These are phyloP conservation scores for Pseudorhombus dupliciocellatus DNA, from an alignment of 2,113 vertebrate species.

Conservation along the genomic window DNA sequence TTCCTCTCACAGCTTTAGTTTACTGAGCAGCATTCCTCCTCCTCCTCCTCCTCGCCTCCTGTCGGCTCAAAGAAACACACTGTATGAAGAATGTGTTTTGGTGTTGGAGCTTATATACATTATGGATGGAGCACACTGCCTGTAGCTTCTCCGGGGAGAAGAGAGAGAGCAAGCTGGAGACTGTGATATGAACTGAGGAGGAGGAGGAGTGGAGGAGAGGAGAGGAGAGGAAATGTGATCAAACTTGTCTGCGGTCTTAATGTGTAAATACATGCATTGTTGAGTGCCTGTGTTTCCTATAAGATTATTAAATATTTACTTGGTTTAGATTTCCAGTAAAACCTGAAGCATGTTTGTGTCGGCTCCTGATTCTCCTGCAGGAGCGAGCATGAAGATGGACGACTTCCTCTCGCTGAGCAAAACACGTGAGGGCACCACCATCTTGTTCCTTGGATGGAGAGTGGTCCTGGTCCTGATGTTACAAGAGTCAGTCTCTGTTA, in stretches of 20 bases:
- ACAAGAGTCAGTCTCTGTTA: too few relatives aligned
- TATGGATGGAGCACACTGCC: slow-evolving; percentile 39
- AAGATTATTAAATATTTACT: too few relatives aligned
- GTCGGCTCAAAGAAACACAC: slow-evolving; percentile 6
- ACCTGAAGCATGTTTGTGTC: too few relatives aligned
- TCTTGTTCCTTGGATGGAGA: too few relatives aligned
- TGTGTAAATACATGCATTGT: too few relatives aligned
- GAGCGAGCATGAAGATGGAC: too few relatives aligned
- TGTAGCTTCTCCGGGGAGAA: slow-evolving; percentile 29
- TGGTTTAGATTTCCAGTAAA: too few relatives aligned
- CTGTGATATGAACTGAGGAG: slow-evolving; percentile 16
- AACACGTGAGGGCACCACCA: too few relatives aligned
- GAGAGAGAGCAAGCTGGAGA: slow-evolving; percentile 22
- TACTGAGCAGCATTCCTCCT: slow-evolving; percentile 3
- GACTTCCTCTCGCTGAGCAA: too few relatives aligned
- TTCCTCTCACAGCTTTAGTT: background rate
- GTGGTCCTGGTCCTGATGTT: too few relatives aligned
- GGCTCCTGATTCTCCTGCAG: too few relatives aligned
- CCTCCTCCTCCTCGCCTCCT: slow-evolving; percentile 12
- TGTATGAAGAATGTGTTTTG: slow-evolving; percentile 31
- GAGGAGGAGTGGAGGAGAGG: background rate
- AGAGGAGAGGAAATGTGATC: background rate
- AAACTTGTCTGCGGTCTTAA: background rate
- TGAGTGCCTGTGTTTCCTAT: too few relatives aligned
- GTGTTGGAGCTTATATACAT: slow-evolving; percentile 38